Percentiles rank a stretch among this genome's conserved stretches.
Conservation (phyloP, 2,113 vertebrate species). For the Dipodomys merriami region DNA sequence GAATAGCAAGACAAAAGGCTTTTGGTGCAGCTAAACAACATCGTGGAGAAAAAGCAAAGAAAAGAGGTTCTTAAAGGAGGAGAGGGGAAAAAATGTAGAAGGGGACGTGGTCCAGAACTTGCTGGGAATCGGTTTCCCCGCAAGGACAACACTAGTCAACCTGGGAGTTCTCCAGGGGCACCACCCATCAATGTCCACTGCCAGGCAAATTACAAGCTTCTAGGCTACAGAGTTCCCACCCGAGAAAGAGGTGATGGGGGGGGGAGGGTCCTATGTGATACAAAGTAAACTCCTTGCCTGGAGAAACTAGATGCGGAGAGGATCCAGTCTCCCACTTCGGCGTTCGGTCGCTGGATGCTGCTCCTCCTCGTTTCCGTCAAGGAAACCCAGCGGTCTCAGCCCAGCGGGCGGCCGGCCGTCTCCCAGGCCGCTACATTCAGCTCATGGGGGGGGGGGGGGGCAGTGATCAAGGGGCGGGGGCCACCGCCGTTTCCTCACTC, state of each 20-base stretch:
- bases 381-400: neutral
- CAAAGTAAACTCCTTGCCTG: conserved; percentile 58
- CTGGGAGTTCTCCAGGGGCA: neutral
- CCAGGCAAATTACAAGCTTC: neutral
- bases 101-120: neutral
- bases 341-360: neutral
- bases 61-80: neutral
- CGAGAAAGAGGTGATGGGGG: neutral
- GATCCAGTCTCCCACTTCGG: neutral
- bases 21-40: neutral
- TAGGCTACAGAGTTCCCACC: neutral
- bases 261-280: no score
- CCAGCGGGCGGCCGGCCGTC: neutral
- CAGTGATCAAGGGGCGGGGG: neutral
- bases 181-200: neutral
- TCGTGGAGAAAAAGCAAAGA: neutral
- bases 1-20: neutral
- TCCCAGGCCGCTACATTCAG: conserved; percentile 56
- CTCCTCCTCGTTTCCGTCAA: neutral
- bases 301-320: neutral
- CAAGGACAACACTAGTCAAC: neutral
- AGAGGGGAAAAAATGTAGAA: neutral
- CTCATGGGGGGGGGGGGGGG: neutral
- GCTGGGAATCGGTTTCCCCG: neutral
- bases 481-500: conserved; percentile 39